Base-by-base conservation (phyloP, 2,888 invertebrate species). In the Rambutsinella grinnellia region DNA sequence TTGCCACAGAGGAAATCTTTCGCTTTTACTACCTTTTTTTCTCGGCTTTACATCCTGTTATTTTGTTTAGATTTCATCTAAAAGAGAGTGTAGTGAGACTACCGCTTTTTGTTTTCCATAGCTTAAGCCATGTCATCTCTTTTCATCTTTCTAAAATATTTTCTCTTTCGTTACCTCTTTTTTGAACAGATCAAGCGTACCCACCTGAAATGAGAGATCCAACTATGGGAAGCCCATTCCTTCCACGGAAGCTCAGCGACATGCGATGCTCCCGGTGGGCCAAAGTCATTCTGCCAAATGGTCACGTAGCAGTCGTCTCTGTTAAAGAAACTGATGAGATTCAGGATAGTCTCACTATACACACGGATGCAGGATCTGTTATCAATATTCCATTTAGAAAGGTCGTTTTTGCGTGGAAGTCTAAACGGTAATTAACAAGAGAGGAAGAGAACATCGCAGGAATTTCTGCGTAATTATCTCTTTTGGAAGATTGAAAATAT, bases 261-360 rank as follows among this genome's bases (percentile, higher is more conserved):
- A 81, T 84, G 82, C 60, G 83, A 47, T 80, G 80, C 47, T 82
- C 82, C 44, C 78, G 76, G 71, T 81, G 76, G 75, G 82, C 81
- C 23, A 82, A 83, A 78, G 83, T 83, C 53, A 83, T 83, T 74
- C 76, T 83, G 58, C 83, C 83, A 51, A 81, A 81, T 75, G 82
- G 83, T 61, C 80, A 79, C 47, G 83, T 83, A 17, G 81, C 80
- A 23, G 81, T 83, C 36, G 83, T 83, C 60, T 51, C 79, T 19
- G 81, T 83, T 15, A 81, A 81, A 56, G 83, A 83, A 78, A 82
- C 77, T 49, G 83, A 83, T 69, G 83, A 83, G 66, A 76, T 71
- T 60, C 76, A 80, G 51, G 82, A 83, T 60, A 71, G 57, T 69
- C 78, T 83, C 23, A 81, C 81, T 56, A 79, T 83, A 57, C 81